These are phyloP conservation scores for Plecotus auritus DNA, from an alignment of 2,113 vertebrate species.

Conservation along the genomic window DNA sequence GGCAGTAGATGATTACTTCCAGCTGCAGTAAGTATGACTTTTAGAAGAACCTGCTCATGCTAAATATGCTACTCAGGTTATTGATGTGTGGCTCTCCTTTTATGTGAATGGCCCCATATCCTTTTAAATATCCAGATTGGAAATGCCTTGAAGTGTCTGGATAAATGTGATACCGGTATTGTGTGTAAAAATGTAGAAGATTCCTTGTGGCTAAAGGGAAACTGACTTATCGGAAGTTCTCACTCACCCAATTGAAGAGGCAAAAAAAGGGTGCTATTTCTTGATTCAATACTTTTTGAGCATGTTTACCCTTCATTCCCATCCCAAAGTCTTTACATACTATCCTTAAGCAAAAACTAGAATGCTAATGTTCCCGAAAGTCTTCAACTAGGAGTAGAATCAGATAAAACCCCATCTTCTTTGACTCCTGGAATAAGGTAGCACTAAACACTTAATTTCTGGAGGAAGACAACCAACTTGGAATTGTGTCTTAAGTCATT, in stretches of 20 bases:
- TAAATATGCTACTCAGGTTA: not conserved
- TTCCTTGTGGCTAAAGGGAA: not conserved
- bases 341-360: not conserved
- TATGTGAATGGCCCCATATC: not conserved
- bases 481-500: not conserved
- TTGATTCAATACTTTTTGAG: not conserved
- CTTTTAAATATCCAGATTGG: constrained; percentile 26
- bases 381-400: not conserved
- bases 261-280: not conserved
- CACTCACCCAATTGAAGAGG: not conserved
- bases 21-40: constrained; percentile 63
- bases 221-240: not conserved
- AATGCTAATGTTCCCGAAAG: not conserved
- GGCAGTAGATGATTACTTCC: not conserved
- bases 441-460: not conserved
- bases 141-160: not conserved
- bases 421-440: not conserved
- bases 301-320: not conserved
- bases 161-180: not conserved
- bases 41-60: constrained; percentile 11
- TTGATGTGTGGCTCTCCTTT: not conserved
- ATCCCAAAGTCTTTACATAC: not conserved
- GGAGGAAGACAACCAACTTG: not conserved
- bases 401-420: not conserved
- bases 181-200: not conserved